Evolutionary conservation across 35 echinoderm and acorn worm species (phyloP).

Genomic region (Hemicentrotus pulcherrimus): DNA sequence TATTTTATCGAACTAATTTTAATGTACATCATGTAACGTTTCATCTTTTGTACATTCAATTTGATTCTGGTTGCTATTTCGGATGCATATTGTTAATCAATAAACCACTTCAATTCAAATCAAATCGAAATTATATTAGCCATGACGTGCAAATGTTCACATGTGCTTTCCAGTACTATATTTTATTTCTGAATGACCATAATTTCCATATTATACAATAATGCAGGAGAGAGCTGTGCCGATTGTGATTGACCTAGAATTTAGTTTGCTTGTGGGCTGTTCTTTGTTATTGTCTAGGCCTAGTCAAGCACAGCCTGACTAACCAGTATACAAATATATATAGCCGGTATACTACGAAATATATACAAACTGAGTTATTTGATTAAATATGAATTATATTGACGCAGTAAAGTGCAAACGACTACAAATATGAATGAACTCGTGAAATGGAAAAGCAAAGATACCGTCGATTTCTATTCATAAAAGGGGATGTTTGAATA

Average conservation of each 20-base stretch:
- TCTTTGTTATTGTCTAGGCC: not conserved
- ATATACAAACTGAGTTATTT: not conserved
- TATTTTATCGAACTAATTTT: too few relatives aligned
- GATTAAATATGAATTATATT: not conserved
- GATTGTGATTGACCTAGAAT: not conserved
- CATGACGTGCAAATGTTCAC: too few relatives aligned
- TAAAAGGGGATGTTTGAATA: not conserved
- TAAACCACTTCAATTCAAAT: too few relatives aligned
- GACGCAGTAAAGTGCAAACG: not conserved
- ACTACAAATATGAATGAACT: not conserved
- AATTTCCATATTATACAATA: not conserved
- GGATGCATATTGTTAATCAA: too few relatives aligned
- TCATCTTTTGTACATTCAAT: too few relatives aligned
- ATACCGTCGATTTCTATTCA: not conserved
- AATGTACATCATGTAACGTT: too few relatives aligned
- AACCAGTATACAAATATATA: not conserved
- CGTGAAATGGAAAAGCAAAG: not conserved
- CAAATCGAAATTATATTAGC: too few relatives aligned
- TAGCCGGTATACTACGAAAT: not conserved
- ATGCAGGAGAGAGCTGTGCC: not conserved
- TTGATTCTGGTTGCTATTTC: too few relatives aligned
- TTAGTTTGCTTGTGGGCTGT: not conserved
- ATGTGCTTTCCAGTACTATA: too few relatives aligned
- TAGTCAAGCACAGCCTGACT: not conserved
- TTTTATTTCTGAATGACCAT: not conserved